phyloP scores from a whole-genome alignment of 2,888 invertebrate genomes.

The Drosophila monieri region DNA sequence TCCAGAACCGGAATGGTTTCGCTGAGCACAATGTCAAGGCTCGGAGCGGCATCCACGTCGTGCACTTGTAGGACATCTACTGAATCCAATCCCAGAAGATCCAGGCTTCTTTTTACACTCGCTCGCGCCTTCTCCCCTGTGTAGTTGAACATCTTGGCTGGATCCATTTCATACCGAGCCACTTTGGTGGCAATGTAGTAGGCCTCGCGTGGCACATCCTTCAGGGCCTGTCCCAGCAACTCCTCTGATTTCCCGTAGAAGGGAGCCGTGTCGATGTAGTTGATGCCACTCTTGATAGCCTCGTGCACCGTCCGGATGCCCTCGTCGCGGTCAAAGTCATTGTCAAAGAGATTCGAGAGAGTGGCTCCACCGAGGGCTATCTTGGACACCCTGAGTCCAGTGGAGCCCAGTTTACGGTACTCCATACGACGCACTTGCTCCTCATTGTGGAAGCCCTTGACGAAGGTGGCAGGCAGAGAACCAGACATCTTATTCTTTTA shows the following conservation, averaged over 20 bases:
- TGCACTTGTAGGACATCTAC: slow-evolving; percentile 91
- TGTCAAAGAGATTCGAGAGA: slow-evolving; percentile 89
- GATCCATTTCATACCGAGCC: slow-evolving; percentile 90
- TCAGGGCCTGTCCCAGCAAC: slow-evolving; percentile 93
- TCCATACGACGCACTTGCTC: slow-evolving; percentile 87
- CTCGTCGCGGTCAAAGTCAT: slow-evolving; percentile 85
- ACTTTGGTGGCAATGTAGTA: slow-evolving; percentile 96
- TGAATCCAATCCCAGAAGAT: slow-evolving; percentile 90
- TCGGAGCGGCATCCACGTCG: slow-evolving; percentile 94
- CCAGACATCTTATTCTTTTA: slow-evolving; percentile 40
- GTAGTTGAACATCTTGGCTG: slow-evolving; percentile 93
- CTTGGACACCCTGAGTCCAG: slow-evolving; percentile 89
- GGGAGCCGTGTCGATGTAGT: slow-evolving; percentile 96
- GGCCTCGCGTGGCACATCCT: slow-evolving; percentile 90
- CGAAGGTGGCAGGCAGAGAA: slow-evolving; percentile 86
- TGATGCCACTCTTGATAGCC: slow-evolving; percentile 91
- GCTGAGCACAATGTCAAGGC: slow-evolving; percentile 89
- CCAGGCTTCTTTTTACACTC: slow-evolving; percentile 91
- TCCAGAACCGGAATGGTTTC: slow-evolving; percentile 94
- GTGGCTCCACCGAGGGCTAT: slow-evolving; percentile 91
- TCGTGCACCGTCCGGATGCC: slow-evolving; percentile 88
- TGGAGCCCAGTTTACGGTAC: slow-evolving; percentile 89
- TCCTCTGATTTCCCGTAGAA: slow-evolving; percentile 95
- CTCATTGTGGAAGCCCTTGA: slow-evolving; percentile 87
- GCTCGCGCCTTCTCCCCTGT: slow-evolving; percentile 89